A percentile compares a stretch with the other conserved stretches of the same genome.
phyloP scores from a whole-genome alignment of 2,888 invertebrate genomes.

The Meiosimyza decipiens region DNA sequence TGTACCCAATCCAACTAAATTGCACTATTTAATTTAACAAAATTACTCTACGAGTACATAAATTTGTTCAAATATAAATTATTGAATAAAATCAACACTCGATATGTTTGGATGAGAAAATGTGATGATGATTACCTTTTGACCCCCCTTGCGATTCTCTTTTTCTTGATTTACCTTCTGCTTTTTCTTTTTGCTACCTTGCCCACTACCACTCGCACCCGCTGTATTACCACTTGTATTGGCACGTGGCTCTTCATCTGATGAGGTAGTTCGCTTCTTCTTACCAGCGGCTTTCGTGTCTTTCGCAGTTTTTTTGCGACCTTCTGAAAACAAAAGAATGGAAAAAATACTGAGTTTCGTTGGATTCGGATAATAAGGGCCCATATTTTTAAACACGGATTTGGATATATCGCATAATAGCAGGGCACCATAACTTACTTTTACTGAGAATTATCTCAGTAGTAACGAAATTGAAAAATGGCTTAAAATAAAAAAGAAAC shows the following conservation, averaged over 20 bases:
- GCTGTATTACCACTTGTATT: constrained; percentile 32
- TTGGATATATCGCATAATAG: no score
- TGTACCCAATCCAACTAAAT: not conserved
- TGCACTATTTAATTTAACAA: not conserved
- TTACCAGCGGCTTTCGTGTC: constrained; percentile 72
- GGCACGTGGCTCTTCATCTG: constrained; percentile 60
- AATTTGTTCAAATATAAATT: constrained; percentile 12
- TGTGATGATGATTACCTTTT: constrained; percentile 66
- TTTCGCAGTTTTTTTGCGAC: constrained; percentile 74
- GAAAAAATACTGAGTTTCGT: constrained; percentile 15
- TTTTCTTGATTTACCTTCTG: constrained; percentile 69
- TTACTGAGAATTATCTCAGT: no score
- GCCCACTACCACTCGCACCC: constrained; percentile 50
- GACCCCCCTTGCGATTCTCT: constrained; percentile 67
- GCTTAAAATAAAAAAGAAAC: no score
- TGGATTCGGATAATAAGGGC: not conserved
- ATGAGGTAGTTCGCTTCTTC: constrained; percentile 71
- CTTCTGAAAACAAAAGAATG: constrained; percentile 68
- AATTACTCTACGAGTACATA: not conserved
- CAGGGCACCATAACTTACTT: no score
- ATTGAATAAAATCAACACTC: constrained; percentile 21
- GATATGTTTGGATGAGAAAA: constrained; percentile 16
- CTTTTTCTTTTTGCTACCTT: constrained; percentile 68
- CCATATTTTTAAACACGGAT: no score
- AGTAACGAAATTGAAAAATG: no score